These are phyloP conservation scores for Drosophila limbata DNA, from an alignment of 2,888 invertebrate species.

Conservation along the genomic window DNA sequence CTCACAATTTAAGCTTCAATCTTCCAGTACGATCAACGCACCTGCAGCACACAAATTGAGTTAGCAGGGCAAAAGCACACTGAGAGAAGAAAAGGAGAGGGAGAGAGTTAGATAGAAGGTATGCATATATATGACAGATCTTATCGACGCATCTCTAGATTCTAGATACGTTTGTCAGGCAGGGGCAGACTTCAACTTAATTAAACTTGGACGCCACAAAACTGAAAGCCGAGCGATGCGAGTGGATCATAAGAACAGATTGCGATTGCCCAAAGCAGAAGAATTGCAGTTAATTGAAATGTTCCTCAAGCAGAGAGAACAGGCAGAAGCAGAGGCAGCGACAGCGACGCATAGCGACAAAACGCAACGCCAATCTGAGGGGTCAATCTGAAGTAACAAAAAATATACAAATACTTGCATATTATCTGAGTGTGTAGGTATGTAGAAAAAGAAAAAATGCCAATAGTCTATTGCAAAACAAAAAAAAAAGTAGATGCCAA, in stretches of 20 bases:
- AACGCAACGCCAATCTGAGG: constrained; percentile 47
- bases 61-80: constrained; percentile 44
- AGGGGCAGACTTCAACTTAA: constrained; percentile 72
- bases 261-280: constrained; percentile 58
- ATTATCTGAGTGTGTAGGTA: constrained; percentile 39
- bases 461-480: constrained; percentile 52
- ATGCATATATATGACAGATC: constrained; percentile 54
- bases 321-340: constrained; percentile 23
- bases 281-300: constrained; percentile 84
- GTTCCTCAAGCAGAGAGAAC: constrained; percentile 59
- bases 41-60: constrained; percentile 68
- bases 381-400: constrained; percentile 45
- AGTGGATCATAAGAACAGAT: constrained; percentile 72
- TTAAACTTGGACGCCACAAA: constrained; percentile 69
- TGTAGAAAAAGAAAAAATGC: constrained; percentile 58
- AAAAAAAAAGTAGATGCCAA: constrained; percentile 55
- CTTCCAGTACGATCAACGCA: constrained; percentile 58
- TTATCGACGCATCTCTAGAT: constrained; percentile 70
- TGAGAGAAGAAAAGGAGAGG: constrained; percentile 16
- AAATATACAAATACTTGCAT: constrained; percentile 8
- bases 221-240: constrained; percentile 26
- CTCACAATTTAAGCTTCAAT: constrained; percentile 40
- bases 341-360: constrained; percentile 54
- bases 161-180: constrained; percentile 73
- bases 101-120: constrained; percentile 2